Evolutionary conservation across 2,797 vertebrate species (phyloP).

Genomic region (Sorex maritimensis): DNA sequence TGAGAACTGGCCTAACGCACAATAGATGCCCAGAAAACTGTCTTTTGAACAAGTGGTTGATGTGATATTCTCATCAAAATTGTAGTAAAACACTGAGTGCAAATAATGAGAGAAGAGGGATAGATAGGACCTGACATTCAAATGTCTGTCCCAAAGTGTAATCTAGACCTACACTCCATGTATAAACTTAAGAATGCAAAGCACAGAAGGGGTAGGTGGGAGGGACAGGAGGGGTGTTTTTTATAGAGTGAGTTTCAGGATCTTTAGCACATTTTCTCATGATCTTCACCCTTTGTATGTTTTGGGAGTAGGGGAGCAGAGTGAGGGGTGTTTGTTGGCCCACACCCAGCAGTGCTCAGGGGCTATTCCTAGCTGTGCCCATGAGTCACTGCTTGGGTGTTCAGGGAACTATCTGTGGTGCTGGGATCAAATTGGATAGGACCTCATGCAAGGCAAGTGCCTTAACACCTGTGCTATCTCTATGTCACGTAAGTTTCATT

Average conservation of each 20-base stretch:
- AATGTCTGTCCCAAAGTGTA: neutral
- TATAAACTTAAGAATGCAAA: neutral
- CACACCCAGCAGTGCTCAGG: too few species aligned
- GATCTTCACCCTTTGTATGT: neutral
- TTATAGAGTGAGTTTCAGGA: neutral
- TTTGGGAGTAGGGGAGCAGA: too few species aligned
- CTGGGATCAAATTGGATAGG: too few species aligned
- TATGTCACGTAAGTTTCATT: too few species aligned
- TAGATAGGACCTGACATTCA: neutral
- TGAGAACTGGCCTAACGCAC: neutral
- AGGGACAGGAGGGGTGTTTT: neutral
- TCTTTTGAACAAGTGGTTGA: slow-evolving; percentile 11
- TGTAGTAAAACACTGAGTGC: neutral
- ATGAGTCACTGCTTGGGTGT: too few species aligned
- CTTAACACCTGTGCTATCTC: too few species aligned
- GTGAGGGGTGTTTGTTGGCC: too few species aligned
- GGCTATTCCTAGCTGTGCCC: too few species aligned
- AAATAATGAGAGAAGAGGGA: neutral
- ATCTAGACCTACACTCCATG: neutral
- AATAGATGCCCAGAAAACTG: neutral
- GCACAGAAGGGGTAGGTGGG: neutral
- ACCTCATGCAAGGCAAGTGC: too few species aligned
- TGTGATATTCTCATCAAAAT: neutral
- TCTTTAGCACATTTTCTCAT: neutral
- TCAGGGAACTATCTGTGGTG: too few species aligned